phyloP scores from a whole-genome alignment of 2,797 vertebrate species.

The Masticophis lateralis region DNA sequence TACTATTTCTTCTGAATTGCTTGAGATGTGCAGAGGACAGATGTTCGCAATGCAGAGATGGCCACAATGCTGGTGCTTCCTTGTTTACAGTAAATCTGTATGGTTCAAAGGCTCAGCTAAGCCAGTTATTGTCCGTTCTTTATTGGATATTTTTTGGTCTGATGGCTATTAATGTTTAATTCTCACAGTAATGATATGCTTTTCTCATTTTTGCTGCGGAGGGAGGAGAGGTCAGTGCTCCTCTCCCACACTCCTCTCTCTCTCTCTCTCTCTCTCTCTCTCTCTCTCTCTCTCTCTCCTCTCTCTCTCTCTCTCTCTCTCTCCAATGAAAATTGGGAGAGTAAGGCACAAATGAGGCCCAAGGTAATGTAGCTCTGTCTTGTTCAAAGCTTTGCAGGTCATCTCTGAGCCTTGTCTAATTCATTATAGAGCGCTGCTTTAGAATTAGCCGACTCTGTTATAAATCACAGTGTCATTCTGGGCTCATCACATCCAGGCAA shows the following conservation, averaged over 20 bases:
- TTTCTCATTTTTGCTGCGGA: constrained; percentile 5
- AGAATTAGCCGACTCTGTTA: constrained; percentile 62
- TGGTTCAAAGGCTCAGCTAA: neutral
- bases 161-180: constrained; percentile 24
- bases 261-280: no score
- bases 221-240: neutral
- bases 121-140: neutral
- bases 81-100: neutral
- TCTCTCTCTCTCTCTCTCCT: rapidly evolving
- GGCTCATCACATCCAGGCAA: constrained; percentile 54
- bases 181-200: constrained; percentile 10
- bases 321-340: neutral
- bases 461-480: constrained; percentile 68
- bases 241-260: neutral
- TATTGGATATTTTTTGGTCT: neutral
- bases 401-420: constrained; percentile 45
- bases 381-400: constrained; percentile 44
- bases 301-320: no score
- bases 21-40: neutral
- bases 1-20: constrained; percentile 21
- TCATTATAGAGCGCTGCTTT: constrained; percentile 60
- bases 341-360: neutral
- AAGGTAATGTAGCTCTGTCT: constrained; percentile 39
- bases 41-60: neutral
- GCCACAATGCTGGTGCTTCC: neutral